Evolutionary conservation across 2,797 vertebrate genomes (phyloP).

Genomic region (Allobates femoralis): DNA sequence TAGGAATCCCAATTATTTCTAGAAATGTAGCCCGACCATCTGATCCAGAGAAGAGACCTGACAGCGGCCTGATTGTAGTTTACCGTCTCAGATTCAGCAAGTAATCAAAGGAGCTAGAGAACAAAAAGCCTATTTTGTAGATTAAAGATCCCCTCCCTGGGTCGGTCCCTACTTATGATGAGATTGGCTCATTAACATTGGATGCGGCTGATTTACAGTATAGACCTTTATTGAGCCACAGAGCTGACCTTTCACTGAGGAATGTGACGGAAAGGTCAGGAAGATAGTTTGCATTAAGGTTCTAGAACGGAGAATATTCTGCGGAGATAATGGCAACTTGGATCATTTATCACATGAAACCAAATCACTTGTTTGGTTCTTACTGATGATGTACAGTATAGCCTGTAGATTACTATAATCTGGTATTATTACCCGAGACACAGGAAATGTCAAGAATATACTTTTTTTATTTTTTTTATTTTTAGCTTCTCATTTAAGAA

Average conservation of each 20-base stretch:
- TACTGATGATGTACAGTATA: not conserved
- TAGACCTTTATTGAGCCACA: slow-evolving; percentile 33
- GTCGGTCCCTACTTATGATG: slow-evolving; percentile 3
- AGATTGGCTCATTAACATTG: slow-evolving; percentile 32
- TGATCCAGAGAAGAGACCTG: not conserved
- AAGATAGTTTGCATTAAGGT: slow-evolving; percentile 36
- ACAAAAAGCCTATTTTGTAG: slow-evolving; percentile 53
- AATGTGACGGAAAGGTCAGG: slow-evolving; percentile 56
- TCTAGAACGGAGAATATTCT: slow-evolving; percentile 37
- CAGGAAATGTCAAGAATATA: not conserved
- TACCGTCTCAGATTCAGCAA: slow-evolving; percentile 7
- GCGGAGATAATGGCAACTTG: slow-evolving; percentile 12
- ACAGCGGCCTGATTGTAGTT: slow-evolving; percentile 17
- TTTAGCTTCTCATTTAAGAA: not conserved
- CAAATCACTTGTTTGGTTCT: not conserved
- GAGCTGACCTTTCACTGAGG: slow-evolving; percentile 52
- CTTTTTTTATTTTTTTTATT: too few species aligned
- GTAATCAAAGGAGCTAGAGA: slow-evolving; percentile 30
- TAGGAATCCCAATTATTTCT: slow-evolving; percentile 34
- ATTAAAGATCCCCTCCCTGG: not conserved
- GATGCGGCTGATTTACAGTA: slow-evolving; percentile 17
- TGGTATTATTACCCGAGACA: not conserved
- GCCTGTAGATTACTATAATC: not conserved
- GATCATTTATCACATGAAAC: slow-evolving; percentile 15
- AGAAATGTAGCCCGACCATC: not conserved